A percentile compares a stretch with the other conserved stretches of the same genome.
These are phyloP conservation scores for Carcharodon carcharias DNA, from an alignment of 2,797 vertebrate species.

Conservation along the genomic window DNA sequence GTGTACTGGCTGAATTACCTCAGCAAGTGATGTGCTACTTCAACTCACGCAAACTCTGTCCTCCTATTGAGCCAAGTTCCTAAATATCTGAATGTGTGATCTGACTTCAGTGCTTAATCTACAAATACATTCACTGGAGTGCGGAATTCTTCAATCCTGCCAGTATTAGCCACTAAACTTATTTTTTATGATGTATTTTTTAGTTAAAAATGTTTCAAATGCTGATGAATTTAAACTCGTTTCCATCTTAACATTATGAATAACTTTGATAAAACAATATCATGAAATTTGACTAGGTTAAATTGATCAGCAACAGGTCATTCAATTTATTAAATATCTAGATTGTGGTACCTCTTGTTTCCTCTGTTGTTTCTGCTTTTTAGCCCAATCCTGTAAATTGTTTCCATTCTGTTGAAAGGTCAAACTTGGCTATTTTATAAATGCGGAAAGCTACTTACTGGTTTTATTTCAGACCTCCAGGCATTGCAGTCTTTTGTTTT, in stretches of 20 bases:
- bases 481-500: neutral
- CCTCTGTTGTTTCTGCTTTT: neutral
- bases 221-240: neutral
- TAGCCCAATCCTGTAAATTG: neutral
- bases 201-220: neutral
- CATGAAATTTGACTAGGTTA: neutral
- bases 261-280: neutral
- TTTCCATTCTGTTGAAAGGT: neutral
- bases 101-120: neutral
- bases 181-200: neutral
- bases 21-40: conserved; percentile 36
- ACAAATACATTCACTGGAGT: neutral
- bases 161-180: neutral
- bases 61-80: neutral
- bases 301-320: neutral
- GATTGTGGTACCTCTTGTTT: neutral
- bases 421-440: neutral
- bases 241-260: neutral
- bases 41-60: conserved; percentile 24
- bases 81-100: neutral
- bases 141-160: neutral
- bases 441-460: neutral
- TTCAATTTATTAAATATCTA: no score
- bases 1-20: conserved; percentile 36
- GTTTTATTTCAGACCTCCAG: neutral